These are phyloP conservation scores for Columba livia DNA, from an alignment of 2,113 vertebrate genomes.

Conservation along the genomic window DNA sequence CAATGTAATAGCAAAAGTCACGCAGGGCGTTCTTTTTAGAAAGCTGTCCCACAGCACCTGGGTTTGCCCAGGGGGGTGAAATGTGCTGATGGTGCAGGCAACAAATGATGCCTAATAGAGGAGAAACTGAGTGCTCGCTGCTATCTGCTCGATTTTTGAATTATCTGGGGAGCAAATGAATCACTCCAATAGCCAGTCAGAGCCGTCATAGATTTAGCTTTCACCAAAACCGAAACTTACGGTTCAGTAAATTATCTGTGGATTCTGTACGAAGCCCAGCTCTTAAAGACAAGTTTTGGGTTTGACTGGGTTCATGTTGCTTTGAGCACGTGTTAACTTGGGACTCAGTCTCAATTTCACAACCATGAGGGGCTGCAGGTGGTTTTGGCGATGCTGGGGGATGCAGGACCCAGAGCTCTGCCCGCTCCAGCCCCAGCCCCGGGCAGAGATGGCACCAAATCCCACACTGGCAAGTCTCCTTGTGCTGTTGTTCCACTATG, in stretches of 20 bases:
- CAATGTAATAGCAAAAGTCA: not conserved
- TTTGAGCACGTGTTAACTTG: not conserved
- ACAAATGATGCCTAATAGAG: not conserved
- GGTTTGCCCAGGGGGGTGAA: not conserved
- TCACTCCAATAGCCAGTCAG: not conserved
- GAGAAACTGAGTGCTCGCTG: slow-evolving; percentile 38
- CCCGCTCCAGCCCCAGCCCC: not conserved
- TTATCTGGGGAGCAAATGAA: slow-evolving; percentile 39
- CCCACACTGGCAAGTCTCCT: too few relatives aligned
- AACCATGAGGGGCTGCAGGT: not conserved
- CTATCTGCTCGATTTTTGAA: not conserved
- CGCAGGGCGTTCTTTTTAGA: fast-evolving
- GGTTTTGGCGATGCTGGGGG: not conserved
- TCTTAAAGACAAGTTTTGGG: not conserved
- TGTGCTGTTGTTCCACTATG: too few relatives aligned
- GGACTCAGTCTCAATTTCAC: slow-evolving; percentile 15
- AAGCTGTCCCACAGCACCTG: fast-evolving
- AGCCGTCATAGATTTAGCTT: slow-evolving; percentile 19
- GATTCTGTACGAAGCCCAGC: not conserved
- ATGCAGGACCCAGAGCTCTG: not conserved
- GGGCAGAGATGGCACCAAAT: not conserved
- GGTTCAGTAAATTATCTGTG: slow-evolving; percentile 10
- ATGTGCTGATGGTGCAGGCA: slow-evolving; percentile 1
- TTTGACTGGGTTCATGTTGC: not conserved
- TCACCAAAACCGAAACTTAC: slow-evolving; percentile 61